Base-by-base conservation (phyloP, 2,888 invertebrate genomes). In the Cotesia congregata region DNA sequence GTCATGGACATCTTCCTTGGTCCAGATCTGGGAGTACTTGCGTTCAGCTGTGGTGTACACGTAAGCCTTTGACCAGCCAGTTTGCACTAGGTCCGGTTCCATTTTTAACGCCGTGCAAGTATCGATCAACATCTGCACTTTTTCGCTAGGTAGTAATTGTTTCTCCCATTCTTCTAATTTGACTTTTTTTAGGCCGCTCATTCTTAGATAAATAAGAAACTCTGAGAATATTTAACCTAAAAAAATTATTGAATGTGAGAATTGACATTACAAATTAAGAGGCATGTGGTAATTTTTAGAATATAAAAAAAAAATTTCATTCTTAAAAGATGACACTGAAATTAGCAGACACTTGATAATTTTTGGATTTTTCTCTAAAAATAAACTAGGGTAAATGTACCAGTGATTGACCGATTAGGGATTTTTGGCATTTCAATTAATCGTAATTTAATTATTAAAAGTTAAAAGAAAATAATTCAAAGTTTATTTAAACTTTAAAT, bases 371-470 rank as follows among this genome's bases (percentile, higher is more conserved):
- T 20, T 20, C 20, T 7, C 50, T 50, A 50, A 7, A 50, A 50
- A 65, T 65, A 62, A 1, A 5, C 59, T 62, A 62, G 62, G 62
- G 62, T 62, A 62, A 62, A n/a, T 62, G 62, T 62, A 62, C 62
- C 62, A 62, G 62, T 62, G 15, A n/a, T n/a, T 62, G 62, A 12
- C 17, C 62, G 62, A 6, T 62, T 62, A 62, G 6, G 62, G 17
- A 12, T 12, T 62, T 62, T 62, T 17, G n/a, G 17, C 62, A 6
- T 62, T 62, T 17, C 62, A 62, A 62, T 17, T 62, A 1, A 62
- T 17, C 12, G 62, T 62, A 15, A 9, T 9, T 62, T 15, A 62
- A 62, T 15, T 62, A 62, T n/a, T 17, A 17, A n/a, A 6, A 6
- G 62, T 1, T 62, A 6, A 62, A 59, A 71, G 5, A 17, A 17